Conservation (phyloP, 2,888 invertebrate genomes). For the Peribatodes rhomboidaria region DNA sequence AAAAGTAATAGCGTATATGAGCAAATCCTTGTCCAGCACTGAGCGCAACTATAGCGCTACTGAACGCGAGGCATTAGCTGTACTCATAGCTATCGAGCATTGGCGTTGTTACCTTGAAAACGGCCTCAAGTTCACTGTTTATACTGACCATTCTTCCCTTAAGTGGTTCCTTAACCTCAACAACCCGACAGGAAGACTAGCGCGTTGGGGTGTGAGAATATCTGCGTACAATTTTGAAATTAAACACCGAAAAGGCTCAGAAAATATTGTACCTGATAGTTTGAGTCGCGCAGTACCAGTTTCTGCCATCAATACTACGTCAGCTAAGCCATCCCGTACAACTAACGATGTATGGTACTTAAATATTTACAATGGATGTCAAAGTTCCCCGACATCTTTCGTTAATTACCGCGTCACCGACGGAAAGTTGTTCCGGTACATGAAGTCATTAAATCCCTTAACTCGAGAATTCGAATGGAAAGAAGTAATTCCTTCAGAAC, state of each 20-base stretch:
- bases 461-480: neutral
- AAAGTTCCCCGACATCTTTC: no score
- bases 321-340: neutral
- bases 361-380: neutral
- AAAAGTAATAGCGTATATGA: no score
- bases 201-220: neutral
- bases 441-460: neutral
- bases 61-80: no score
- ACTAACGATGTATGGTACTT: neutral
- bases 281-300: no score
- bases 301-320: neutral
- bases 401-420: neutral
- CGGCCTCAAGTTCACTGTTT: constrained; percentile 2
- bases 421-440: neutral
- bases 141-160: no score
- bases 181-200: neutral
- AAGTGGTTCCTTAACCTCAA: neutral
- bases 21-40: neutral
- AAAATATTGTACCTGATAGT: neutral
- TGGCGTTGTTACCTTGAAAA: no score
- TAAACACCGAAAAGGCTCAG: neutral
- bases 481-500: neutral
- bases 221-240: no score
- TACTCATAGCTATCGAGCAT: no score
- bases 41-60: constrained; percentile 14